Base-by-base conservation (phyloP, 2,888 invertebrate genomes). In the Carabus problematicus region DNA sequence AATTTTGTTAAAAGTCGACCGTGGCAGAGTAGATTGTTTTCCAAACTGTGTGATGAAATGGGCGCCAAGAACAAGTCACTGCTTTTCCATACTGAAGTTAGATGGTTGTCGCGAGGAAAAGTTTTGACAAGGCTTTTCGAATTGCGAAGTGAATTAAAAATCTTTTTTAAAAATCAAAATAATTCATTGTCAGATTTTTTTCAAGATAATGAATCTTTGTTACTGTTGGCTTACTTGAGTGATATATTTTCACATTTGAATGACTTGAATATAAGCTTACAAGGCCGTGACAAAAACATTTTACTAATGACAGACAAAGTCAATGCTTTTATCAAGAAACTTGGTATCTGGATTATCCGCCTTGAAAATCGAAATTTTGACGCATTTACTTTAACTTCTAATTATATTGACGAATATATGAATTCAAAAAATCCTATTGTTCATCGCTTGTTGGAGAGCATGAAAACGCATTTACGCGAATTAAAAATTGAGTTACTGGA, bases 1-100 rank as follows among this genome's bases (percentile, higher is more conserved):
- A 71, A 72, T 68, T 71, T 67, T 59, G 66, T 72, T 14, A 71
- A 72, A 71, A 58, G 70, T 16, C 40, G 72, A 16, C 56, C 73
- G 41, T 59, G 72, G 45, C 60, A 74, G 49, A 71, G 71, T 18
- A 66, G 73, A 16, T 29, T 74, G 12, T 74, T 74, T 60, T 39
- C 16, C 19, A 16, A 70, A 42, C 55, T 72, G 61, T 73, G 73
- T 70, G 61, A 71, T 40, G 71, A 74, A 18, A 62, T 71, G 69
- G 72, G 71, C 11, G 72, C 71, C 63, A 9, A 60, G 14, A 70
- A 72, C 41, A 70, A 52, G 18, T 16, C 58, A 41, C 55, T 72
- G 8, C 61, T 72, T 11, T 66, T 72, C 2, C 70, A 72, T 58
- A 71, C 70, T 14, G 66, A 72, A 56, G 71, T 72, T 45, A 18